Conservation (phyloP, 53 echinoderm and acorn worm species). For the Antedon mediterranea region DNA sequence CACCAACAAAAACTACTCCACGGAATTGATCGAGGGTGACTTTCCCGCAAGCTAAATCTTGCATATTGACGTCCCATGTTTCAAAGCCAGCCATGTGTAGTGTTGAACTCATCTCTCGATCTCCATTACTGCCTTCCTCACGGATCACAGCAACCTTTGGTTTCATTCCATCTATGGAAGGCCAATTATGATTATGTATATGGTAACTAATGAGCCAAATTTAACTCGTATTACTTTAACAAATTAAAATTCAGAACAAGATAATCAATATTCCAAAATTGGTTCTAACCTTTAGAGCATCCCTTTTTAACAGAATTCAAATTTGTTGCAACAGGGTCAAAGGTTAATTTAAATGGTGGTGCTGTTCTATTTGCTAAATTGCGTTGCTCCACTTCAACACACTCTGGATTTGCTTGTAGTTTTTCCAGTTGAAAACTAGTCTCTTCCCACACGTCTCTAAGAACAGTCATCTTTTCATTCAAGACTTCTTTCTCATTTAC, state of each 20-base stretch:
- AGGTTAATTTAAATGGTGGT: slow-evolving; percentile 76
- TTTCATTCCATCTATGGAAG: background rate
- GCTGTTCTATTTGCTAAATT: slow-evolving; percentile 46
- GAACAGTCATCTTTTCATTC: slow-evolving; percentile 37
- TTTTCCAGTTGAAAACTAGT: slow-evolving; percentile 80
- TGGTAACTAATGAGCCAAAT: too few relatives aligned
- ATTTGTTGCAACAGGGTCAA: slow-evolving; percentile 22
- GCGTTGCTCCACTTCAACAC: slow-evolving; percentile 60
- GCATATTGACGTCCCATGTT: slow-evolving; percentile 97
- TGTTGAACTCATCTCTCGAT: slow-evolving; percentile 89
- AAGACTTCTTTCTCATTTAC: slow-evolving; percentile 40
- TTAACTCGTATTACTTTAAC: too few relatives aligned
- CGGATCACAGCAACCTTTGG: slow-evolving; percentile 91
- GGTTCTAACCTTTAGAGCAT: background rate
- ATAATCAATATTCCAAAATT: too few relatives aligned
- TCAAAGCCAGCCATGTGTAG: slow-evolving; percentile 81
- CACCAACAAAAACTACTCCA: slow-evolving; percentile 94
- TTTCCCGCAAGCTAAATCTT: slow-evolving; percentile 54
- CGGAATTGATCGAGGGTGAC: slow-evolving; percentile 56
- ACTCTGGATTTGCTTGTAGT: slow-evolving; percentile 67
- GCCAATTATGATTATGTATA: background rate
- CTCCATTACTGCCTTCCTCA: slow-evolving; percentile 96
- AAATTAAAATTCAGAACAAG: too few relatives aligned
- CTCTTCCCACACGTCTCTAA: slow-evolving; percentile 85
- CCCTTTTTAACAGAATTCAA: background rate